Evolutionary conservation across 2,888 invertebrate species (phyloP).

Genomic region (Lordiphosa andalusiaca): DNA sequence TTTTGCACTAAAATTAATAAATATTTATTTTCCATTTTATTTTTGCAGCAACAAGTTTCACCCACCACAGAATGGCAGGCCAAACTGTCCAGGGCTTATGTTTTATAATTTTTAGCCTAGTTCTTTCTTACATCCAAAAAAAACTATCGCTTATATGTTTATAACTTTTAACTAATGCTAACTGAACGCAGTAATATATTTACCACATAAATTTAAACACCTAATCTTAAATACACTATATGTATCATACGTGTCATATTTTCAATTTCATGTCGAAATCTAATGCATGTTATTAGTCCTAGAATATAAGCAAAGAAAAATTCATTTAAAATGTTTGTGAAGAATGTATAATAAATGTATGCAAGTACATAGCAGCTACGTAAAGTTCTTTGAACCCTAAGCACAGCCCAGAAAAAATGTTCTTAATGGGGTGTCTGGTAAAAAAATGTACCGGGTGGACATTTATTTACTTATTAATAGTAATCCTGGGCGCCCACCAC

Average conservation of each 20-base stretch:
- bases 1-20: neutral
- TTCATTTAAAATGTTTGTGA: constrained; percentile 28
- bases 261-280: constrained; percentile 29
- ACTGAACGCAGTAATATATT: constrained; percentile 6
- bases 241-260: constrained; percentile 46
- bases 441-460: constrained; percentile 2
- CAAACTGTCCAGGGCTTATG: constrained; percentile 67
- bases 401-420: neutral
- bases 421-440: neutral
- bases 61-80: constrained; percentile 76
- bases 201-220: constrained; percentile 1
- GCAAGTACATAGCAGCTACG: constrained; percentile 27
- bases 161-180: constrained; percentile 7
- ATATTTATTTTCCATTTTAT: neutral
- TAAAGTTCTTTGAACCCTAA: constrained; percentile 58
- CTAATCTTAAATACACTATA: constrained; percentile 4
- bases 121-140: constrained; percentile 19
- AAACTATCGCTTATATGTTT: neutral
- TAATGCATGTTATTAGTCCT: constrained; percentile 51
- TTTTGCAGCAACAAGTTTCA: constrained; percentile 56
- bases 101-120: constrained; percentile 41
- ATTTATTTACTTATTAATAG: constrained; percentile 43
- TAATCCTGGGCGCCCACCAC: constrained; percentile 29
- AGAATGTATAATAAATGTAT: constrained; percentile 41
- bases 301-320: constrained; percentile 26